Percentiles rank a stretch among this genome's conserved stretches.
These are phyloP conservation scores for Lepus oiostolus DNA, from an alignment of 2,797 vertebrate genomes.

Conservation along the genomic window DNA sequence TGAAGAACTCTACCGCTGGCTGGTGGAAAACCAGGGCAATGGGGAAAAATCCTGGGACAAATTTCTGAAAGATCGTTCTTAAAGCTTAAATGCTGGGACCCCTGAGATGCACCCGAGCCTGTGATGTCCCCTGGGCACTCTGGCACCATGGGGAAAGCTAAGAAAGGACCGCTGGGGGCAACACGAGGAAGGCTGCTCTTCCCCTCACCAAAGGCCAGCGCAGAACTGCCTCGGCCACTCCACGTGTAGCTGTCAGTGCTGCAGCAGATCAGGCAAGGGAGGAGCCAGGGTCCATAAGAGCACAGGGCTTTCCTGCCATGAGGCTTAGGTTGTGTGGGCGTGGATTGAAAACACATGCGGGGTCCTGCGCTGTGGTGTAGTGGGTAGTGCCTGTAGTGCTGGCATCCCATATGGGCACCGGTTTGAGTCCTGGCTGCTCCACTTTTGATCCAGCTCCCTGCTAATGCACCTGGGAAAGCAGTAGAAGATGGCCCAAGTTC, in stretches of 20 bases:
- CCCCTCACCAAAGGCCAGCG: too few relatives aligned
- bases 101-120: neutral
- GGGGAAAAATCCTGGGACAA: neutral
- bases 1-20: neutral
- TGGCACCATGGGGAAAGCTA: rapidly evolving
- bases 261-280: too few relatives aligned
- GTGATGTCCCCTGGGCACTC: rapidly evolving
- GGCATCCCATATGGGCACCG: too few relatives aligned
- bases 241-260: too few relatives aligned
- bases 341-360: neutral
- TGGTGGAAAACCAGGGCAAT: neutral
- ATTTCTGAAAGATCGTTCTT: neutral
- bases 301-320: neutral
- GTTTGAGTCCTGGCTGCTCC: too few relatives aligned
- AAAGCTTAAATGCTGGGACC: neutral
- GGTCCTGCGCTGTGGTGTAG: too few relatives aligned
- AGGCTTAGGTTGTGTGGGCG: neutral
- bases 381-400: too few relatives aligned
- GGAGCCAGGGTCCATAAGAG: too few relatives aligned
- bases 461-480: too few relatives aligned
- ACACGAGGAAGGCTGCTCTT: neutral
- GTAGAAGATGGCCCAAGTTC: too few relatives aligned
- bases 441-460: too few relatives aligned
- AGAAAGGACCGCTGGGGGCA: neutral
- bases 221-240: too few relatives aligned